Conservation (phyloP, 2,113 vertebrate species). For the Bubo scandiacus region DNA sequence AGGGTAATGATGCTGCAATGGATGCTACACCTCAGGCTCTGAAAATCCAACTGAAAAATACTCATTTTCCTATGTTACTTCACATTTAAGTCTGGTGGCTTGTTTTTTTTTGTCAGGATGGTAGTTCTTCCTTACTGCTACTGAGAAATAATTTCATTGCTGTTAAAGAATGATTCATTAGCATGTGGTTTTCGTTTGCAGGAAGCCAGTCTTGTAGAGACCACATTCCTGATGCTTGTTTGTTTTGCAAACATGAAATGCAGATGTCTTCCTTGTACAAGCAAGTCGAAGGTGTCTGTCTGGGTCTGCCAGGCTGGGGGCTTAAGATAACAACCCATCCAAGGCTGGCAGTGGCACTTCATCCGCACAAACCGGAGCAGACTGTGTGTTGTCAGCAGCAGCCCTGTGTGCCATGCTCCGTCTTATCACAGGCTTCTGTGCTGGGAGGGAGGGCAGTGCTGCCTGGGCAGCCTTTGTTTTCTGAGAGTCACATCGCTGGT, state of each 20-base stretch:
- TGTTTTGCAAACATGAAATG: background rate
- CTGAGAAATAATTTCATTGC: background rate
- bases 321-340: background rate
- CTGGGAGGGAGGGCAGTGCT: background rate
- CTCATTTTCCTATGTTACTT: background rate
- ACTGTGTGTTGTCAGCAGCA: background rate
- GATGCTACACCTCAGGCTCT: background rate
- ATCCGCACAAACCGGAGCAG: background rate
- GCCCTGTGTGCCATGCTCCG: background rate
- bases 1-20: background rate
- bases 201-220: constrained; percentile 26
- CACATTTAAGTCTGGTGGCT: background rate
- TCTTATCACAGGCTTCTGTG: background rate
- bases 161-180: constrained; percentile 41
- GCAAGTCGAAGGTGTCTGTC: background rate
- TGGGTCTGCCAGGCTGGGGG: background rate
- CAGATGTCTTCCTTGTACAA: background rate
- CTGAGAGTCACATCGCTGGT: background rate
- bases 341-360: background rate
- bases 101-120: background rate
- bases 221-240: constrained; percentile 28
- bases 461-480: background rate
- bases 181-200: constrained; percentile 26
- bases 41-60: background rate
- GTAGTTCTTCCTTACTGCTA: background rate